Base-by-base conservation (phyloP, 2,113 vertebrate species). In the Nothocercus nigrocapillus region DNA sequence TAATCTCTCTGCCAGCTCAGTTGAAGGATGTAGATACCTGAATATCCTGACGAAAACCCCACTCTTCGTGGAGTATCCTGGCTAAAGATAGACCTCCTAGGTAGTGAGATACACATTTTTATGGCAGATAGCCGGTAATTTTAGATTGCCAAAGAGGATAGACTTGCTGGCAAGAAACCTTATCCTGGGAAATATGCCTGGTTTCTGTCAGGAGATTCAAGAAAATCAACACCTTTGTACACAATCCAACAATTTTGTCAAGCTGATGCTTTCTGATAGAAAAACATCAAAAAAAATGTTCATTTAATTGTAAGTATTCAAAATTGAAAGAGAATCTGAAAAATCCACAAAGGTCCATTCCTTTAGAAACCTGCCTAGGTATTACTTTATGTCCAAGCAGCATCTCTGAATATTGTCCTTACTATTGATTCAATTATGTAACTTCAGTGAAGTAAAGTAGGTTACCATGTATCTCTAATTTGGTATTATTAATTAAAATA, bases 171-270 rank as follows among this genome's bases (percentile, higher is more conserved):
- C 80, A 79, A 72, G 25, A 84, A 88, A 82, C 21, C 2, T 70
- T 56, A 20, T 56, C 38, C 38, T 90, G 81, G 83, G 91, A 96
- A 86, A 75, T 89, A 18, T 92, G 89, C 91, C 89, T 72, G 18
- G 8, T 79, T 93, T 79, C 92, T 94, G 88, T 83, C 61, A 93
- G 24, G 83, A 63, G 10, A 88, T 77, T 68, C 18, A 82, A 84
- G 45, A 68, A 93, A 93, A 86, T 88, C 77, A 68, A 62, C 77
- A 75, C 24, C 24, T 84, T 93, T 74, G 28, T 64, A 72, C 21
- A 84, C 68, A 92, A 89, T 63, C 49, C 69, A 68, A 73, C 36
- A 20, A 74, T 95, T 96, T 84, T 80, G 28, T 91, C 24, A 81
- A 81, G 21, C 18, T 81, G 62, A n/a, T 15, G 49, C 8, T 70